phyloP scores from a whole-genome alignment of 2,888 invertebrate genomes.

The Lasioglossum figueresi region DNA sequence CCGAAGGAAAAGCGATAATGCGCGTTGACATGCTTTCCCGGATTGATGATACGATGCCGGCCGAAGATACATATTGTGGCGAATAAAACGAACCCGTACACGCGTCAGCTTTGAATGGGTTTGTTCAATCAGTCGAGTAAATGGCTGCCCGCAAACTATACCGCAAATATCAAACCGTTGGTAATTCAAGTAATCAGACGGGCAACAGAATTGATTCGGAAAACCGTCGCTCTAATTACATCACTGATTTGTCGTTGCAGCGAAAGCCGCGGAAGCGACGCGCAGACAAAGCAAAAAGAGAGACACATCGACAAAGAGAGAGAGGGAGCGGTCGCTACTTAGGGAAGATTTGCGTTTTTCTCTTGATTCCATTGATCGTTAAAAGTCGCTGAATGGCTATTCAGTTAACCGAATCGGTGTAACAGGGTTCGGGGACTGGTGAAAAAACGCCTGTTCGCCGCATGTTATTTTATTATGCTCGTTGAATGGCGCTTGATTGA shows the following conservation, averaged over 20 bases:
- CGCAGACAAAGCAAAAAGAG: conserved; percentile 6
- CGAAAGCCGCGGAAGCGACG: neutral
- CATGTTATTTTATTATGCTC: conserved; percentile 70
- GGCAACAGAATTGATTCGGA: neutral
- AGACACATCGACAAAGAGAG: neutral
- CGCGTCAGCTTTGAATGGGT: neutral
- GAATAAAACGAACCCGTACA: neutral
- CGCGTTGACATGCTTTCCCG: neutral
- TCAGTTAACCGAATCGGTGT: conserved; percentile 63
- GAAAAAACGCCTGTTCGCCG: conserved; percentile 39
- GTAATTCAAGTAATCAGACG: neutral
- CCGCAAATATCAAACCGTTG: neutral
- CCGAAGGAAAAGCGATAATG: neutral
- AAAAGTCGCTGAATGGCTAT: conserved; percentile 67
- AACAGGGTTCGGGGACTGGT: conserved; percentile 41
- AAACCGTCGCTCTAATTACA: conserved; percentile 6
- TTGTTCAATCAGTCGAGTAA: neutral
- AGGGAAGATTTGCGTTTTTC: conserved; percentile 29
- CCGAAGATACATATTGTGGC: neutral
- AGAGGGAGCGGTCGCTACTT: conserved; percentile 3
- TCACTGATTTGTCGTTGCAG: conserved; percentile 14
- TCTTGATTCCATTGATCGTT: conserved; percentile 56
- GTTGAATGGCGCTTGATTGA: conserved; percentile 76
- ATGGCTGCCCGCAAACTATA: neutral
- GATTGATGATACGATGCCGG: too few relatives aligned